Base-by-base conservation (phyloP, 2,797 vertebrate species). In the Pelodytes ibericus region DNA sequence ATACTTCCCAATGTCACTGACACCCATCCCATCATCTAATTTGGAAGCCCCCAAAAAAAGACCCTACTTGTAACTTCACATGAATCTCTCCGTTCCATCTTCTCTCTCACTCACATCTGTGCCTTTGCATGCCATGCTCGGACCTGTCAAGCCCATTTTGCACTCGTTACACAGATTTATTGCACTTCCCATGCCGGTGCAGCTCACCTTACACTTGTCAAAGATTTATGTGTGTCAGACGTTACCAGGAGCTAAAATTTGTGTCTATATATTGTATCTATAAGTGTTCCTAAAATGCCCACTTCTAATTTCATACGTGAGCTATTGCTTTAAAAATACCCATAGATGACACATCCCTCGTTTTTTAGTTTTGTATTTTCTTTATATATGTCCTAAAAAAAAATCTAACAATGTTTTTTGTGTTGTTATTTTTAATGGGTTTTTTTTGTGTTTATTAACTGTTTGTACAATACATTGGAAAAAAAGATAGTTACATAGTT, bases 201-300 rank as follows among this genome's bases (percentile, higher is more conserved):
- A 10, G 25, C 74, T 77, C 44, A 13, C 60, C 18, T 78, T 78
- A 72, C 76, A 49, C 41, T 20, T 62, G 63, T 78, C 76, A 78
- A 24, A 18, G 39, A 78, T 72, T 60, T 25, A 72, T 78, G 41
- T 30, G 58, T 66, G 61, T 16, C 11, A 25, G 20, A 10, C 47
- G 44, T n/a, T 1, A 29, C 11, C 31, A 58, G 67, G 3, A 9
- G 1, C 22, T 13, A 5, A 4, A 16, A 56, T 44, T n/a, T 61
- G 30, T 44, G 8, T 64, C 66, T 64, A 71, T 71, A 65, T 65
- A 58, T 47, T 64, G 47, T n/a, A n/a, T n/a, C 67, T 24, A 16
- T 11, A 15, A n/a, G n/a, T n/a, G n/a, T 44, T 39, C 73, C 69
- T 26, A 26, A 58, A 58, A 58, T 27, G 56, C 11, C 2, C 49